Conservation (phyloP, 2,888 invertebrate species). For the Rhagonycha lutea region DNA sequence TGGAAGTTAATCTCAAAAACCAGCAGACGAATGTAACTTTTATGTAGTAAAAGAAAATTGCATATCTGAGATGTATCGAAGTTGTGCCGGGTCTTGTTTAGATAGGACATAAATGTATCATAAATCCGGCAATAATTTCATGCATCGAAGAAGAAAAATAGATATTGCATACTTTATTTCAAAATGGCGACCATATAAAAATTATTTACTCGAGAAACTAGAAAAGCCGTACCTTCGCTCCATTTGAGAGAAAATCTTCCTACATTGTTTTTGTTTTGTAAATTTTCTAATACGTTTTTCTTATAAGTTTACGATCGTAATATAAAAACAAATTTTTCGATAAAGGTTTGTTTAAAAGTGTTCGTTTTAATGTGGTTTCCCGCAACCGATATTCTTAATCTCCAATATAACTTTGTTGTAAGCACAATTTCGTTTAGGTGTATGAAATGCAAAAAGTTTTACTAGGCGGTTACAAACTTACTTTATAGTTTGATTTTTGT, state of each 20-base stretch:
- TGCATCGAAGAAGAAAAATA: constrained; percentile 11
- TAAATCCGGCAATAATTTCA: constrained; percentile 27
- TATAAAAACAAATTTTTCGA: neutral
- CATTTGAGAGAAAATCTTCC: neutral
- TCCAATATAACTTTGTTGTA: neutral
- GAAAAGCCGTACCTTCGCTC: neutral
- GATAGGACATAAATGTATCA: constrained; percentile 25
- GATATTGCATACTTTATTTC: neutral
- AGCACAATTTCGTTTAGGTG: neutral
- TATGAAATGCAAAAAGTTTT: neutral
- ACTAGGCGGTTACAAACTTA: neutral
- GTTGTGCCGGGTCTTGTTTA: constrained; percentile 12
- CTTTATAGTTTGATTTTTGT: neutral
- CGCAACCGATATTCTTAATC: neutral
- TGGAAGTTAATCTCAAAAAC: neutral
- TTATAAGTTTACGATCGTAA: neutral
- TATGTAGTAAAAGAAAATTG: neutral
- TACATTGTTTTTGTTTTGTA: neutral
- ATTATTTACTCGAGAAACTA: neutral
- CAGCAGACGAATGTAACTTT: neutral
- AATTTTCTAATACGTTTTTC: neutral
- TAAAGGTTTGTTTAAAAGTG: neutral
- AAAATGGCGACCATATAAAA: neutral
- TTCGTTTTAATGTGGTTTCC: neutral
- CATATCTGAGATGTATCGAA: constrained; percentile 6